These are phyloP conservation scores for Gastrophryne carolinensis DNA, from an alignment of 2,797 vertebrate species.

Conservation along the genomic window DNA sequence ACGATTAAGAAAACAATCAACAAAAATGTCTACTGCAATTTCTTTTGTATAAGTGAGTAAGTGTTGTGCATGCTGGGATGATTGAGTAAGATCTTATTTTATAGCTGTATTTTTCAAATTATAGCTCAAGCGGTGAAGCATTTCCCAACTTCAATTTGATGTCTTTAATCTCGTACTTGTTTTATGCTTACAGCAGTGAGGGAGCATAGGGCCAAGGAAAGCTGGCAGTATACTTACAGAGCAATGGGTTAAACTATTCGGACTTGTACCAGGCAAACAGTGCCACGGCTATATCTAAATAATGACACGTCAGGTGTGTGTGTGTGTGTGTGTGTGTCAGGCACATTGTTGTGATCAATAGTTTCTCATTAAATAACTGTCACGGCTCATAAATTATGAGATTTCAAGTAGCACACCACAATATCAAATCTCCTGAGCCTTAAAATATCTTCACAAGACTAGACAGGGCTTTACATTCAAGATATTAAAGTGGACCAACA, in stretches of 20 bases:
- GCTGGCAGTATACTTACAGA: not conserved
- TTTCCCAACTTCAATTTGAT: slow-evolving; percentile 9
- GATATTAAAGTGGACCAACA: too few species aligned
- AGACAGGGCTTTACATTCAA: too few species aligned
- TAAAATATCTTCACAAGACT: too few species aligned
- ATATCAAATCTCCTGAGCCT: too few species aligned
- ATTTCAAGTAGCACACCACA: too few species aligned
- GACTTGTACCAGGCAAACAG: not conserved
- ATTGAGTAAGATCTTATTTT: not conserved
- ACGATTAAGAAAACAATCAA: slow-evolving; percentile 24
- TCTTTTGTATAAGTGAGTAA: slow-evolving; percentile 24
- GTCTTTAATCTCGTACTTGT: not conserved
- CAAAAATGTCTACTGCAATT: not conserved
- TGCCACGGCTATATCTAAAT: not conserved
- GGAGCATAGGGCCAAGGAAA: not conserved
- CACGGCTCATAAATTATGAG: too few species aligned
- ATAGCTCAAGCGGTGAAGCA: not conserved
- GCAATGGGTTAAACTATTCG: not conserved
- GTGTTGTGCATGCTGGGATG: not conserved
- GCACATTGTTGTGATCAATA: too few species aligned
- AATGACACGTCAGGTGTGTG: not conserved
- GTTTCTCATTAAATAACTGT: too few species aligned
- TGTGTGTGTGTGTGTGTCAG: too few species aligned
- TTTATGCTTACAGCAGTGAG: not conserved
- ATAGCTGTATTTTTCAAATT: not conserved